Percentiles rank a stretch among this genome's conserved stretches.
Conservation (phyloP, 2,113 vertebrate genomes). For the Dasyurus viverrinus region DNA sequence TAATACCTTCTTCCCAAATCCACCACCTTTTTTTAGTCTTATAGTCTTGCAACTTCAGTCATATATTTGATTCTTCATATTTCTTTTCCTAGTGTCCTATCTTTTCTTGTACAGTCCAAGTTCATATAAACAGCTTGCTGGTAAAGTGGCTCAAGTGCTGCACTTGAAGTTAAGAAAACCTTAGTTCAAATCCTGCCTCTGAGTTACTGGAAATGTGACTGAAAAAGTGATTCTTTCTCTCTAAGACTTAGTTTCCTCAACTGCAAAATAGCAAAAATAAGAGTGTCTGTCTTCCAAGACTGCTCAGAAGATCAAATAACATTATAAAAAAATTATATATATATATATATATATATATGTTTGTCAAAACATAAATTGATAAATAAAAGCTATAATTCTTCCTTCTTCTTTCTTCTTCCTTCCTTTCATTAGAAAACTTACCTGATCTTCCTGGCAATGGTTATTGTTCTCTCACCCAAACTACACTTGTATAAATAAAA, state of each 20-base stretch:
- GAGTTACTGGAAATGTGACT: neutral
- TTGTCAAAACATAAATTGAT: neutral
- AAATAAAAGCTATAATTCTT: neutral
- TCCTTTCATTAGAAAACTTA: neutral
- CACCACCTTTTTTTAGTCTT: neutral
- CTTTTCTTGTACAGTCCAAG: neutral
- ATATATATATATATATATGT: neutral
- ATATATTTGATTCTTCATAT: neutral
- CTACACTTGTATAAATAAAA: neutral
- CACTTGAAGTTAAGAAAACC: neutral
- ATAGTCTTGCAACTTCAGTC: neutral
- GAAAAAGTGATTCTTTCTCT: neutral
- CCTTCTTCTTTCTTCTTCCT: too few relatives aligned
- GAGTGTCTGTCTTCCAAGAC: neutral
- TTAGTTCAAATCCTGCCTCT: neutral
- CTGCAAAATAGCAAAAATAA: neutral
- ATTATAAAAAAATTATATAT: neutral
- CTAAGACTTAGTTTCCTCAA: neutral
- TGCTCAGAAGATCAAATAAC: neutral
- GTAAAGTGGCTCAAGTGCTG: neutral
- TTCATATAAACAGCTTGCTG: neutral
- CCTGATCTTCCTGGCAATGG: neutral
- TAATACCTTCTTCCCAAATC: neutral
- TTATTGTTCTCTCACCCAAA: neutral
- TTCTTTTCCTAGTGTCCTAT: neutral